A percentile compares a stretch with the other conserved stretches of the same genome.
These are phyloP conservation scores for Anolis carolinensis DNA, from an alignment of 2,113 vertebrate species.

Conservation along the genomic window DNA sequence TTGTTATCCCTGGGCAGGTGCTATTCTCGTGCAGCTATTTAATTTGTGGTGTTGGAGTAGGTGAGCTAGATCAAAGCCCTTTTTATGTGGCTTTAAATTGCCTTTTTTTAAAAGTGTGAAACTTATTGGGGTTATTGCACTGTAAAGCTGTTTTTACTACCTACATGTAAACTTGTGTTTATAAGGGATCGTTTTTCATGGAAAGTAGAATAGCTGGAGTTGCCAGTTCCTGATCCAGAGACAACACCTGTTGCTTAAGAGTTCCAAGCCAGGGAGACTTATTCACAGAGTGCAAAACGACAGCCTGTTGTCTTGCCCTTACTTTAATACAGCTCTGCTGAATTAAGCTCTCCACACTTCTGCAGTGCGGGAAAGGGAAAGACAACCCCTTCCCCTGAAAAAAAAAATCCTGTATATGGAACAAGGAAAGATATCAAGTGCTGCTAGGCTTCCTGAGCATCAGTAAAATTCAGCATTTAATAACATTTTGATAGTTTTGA, in stretches of 20 bases:
- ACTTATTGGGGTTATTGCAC: constrained; percentile 17
- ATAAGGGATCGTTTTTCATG: constrained; percentile 22
- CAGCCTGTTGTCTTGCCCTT: neutral
- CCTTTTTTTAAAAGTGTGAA: constrained; percentile 9
- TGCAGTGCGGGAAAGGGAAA: neutral
- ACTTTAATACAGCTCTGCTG: neutral
- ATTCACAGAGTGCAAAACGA: neutral
- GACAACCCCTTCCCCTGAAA: too few species aligned
- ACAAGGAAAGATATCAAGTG: neutral
- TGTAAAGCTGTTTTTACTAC: constrained; percentile 15
- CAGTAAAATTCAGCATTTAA: too few species aligned
- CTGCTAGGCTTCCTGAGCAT: too few species aligned
- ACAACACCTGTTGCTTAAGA: neutral
- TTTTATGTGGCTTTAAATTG: constrained; percentile 22
- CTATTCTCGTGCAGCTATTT: neutral
- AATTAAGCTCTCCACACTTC: neutral
- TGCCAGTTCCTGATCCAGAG: neutral
- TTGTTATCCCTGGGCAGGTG: neutral
- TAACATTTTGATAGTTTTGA: too few species aligned
- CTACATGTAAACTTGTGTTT: constrained; percentile 3
- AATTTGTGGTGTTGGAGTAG: neutral
- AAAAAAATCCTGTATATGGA: neutral
- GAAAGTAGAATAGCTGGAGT: neutral
- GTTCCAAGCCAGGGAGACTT: neutral
- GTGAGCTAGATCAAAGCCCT: constrained; percentile 21